Percentiles rank a stretch among this genome's conserved stretches.
These are phyloP conservation scores for Silurus glanis DNA, from an alignment of 2,113 vertebrate genomes.

Conservation along the genomic window DNA sequence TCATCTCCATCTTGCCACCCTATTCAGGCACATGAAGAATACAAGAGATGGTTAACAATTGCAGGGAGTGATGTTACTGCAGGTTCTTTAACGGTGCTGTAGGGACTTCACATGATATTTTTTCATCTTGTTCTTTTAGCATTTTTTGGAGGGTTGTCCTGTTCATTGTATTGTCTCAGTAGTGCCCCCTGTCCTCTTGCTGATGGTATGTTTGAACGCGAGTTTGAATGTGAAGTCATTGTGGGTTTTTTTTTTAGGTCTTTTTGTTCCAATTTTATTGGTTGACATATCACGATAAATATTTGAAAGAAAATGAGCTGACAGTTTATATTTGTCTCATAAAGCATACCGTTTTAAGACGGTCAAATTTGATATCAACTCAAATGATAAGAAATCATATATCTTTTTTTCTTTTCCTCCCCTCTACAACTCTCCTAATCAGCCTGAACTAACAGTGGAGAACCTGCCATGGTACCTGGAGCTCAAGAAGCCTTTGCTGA, in stretches of 20 bases:
- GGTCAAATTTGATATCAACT: neutral
- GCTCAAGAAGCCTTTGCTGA: constrained; percentile 79
- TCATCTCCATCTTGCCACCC: neutral
- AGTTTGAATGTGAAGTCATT: neutral
- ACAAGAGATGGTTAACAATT: neutral
- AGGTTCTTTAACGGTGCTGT: too few relatives aligned
- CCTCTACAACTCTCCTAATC: neutral
- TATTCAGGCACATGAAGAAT: neutral
- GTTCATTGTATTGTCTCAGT: neutral
- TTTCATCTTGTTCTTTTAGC: neutral
- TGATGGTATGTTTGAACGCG: neutral
- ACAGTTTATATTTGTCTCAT: too few relatives aligned
- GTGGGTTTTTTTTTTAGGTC: neutral
- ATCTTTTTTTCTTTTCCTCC: neutral
- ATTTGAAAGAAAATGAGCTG: neutral
- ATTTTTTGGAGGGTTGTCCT: neutral
- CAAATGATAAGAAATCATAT: too few relatives aligned
- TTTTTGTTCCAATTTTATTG: neutral
- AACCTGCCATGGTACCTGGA: constrained; percentile 81
- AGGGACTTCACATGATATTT: neutral
- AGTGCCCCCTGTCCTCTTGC: neutral
- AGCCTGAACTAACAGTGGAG: constrained; percentile 91
- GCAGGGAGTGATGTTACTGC: neutral
- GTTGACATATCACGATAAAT: neutral
- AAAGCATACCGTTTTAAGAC: too few relatives aligned